Evolutionary conservation across 2,113 vertebrate species (phyloP), one percentile per base, ranked within the genome.

Genomic region (Choloepus hoffmanni): DNA sequence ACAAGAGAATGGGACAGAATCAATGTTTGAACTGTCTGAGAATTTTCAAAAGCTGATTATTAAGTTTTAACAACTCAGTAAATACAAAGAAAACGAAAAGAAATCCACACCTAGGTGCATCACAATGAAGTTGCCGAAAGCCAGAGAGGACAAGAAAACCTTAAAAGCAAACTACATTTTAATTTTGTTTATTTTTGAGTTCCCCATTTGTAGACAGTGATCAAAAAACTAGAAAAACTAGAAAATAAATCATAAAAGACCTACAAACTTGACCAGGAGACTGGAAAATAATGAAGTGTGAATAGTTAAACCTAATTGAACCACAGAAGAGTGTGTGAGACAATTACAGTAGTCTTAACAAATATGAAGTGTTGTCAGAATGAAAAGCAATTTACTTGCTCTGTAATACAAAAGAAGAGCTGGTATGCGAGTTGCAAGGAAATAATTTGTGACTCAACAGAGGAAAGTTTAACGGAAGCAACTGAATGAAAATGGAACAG

Each of bases 281-380:
- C 12, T 1, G 3, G 40, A 94, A 94, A 77, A 79, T 81, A 74
- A 68, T 88, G 58, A 95, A 50, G 4, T 72, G 24, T 7, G 63
- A 91, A 60, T 21, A 58, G 15, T 58, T 58, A 58, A 53, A 53
- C 53, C 53, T 14, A 55, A 12, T 83, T 82, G 88, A 87, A 30
- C 4, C 43, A 86, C 78, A 45, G 94, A 92, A 30, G 21, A 90
- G 11, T 85, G 67, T 68, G 14, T n/a, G 63, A 84, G 23, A 89
- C 74, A 84, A 28, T 89, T 94, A 74, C 12, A 2, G 55, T 67
- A 63, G 62, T 73, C 92, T 93, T 95, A 90, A 89, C 84, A 94
- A 40, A n/a, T 67, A 13, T 91, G 67, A 78, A 83, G 16, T 89
- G 24, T 90, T 45, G 48, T 94, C 77, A 86, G 36, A 7, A 36